These are phyloP conservation scores for Harpalus rufipes DNA, from an alignment of 2,888 invertebrate genomes.

Conservation along the genomic window DNA sequence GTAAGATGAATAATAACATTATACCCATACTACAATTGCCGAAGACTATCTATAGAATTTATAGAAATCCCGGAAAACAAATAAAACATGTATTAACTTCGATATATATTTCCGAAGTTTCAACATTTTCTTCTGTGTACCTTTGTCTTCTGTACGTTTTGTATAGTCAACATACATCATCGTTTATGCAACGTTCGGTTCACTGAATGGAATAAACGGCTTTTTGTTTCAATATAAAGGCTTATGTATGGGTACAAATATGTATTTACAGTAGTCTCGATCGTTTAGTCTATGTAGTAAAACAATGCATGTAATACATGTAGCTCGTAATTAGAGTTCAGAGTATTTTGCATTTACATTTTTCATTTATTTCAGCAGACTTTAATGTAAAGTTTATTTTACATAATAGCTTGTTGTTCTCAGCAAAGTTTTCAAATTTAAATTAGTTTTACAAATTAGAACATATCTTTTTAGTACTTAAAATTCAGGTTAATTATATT, in stretches of 20 bases:
- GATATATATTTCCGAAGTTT: not conserved
- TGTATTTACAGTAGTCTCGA: not conserved
- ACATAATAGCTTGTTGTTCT: no score
- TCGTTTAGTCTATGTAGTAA: not conserved
- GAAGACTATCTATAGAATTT: not conserved
- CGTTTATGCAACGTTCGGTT: slow-evolving; percentile 4
- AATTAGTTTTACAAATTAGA: no score
- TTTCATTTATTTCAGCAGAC: no score
- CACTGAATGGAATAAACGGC: slow-evolving; percentile 46
- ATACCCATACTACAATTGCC: not conserved
- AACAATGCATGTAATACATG: not conserved
- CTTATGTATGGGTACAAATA: not conserved
- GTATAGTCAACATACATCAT: slow-evolving; percentile 28
- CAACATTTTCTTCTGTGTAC: not conserved
- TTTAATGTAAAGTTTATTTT: no score
- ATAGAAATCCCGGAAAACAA: not conserved
- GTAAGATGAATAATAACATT: no score
- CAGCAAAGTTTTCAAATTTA: no score
- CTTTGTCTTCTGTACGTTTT: slow-evolving; percentile 21
- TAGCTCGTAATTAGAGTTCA: not conserved
- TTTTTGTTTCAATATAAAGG: slow-evolving; percentile 11
- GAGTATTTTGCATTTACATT: no score
- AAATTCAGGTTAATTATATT: no score
- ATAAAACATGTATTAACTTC: not conserved
- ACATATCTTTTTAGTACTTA: no score